A percentile compares a stretch with the other conserved stretches of the same genome.
Evolutionary conservation across 2,888 invertebrate species (phyloP).

Genomic region (Bombyx huttoni): DNA sequence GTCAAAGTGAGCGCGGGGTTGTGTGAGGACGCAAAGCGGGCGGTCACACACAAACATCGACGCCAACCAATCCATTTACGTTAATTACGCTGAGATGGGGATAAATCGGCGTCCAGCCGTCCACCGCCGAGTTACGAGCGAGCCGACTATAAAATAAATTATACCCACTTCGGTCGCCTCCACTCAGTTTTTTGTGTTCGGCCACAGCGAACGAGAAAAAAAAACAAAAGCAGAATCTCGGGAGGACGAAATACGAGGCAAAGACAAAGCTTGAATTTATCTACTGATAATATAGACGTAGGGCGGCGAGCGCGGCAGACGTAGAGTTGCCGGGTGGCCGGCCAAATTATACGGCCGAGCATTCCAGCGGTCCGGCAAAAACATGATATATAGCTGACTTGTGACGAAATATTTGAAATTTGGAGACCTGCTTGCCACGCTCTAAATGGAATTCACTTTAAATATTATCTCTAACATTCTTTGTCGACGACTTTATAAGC

Average conservation of each 20-base stretch:
- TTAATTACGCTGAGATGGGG: slow-evolving; percentile 69
- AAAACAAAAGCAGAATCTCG: slow-evolving; percentile 65
- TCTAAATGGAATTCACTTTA: slow-evolving; percentile 54
- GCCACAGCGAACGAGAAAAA: slow-evolving; percentile 46
- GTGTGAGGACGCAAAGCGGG: slow-evolving; percentile 23
- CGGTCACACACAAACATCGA: slow-evolving; percentile 46
- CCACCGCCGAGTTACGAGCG: slow-evolving; percentile 70
- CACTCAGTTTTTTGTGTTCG: slow-evolving; percentile 69
- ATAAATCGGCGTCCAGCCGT: slow-evolving; percentile 71
- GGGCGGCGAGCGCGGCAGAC: slow-evolving; percentile 60
- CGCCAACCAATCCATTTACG: slow-evolving; percentile 69
- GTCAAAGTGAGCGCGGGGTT: slow-evolving; percentile 20
- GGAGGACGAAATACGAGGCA: slow-evolving; percentile 72
- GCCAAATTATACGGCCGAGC: slow-evolving; percentile 67
- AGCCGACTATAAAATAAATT: slow-evolving; percentile 72
- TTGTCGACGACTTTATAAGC: slow-evolving; percentile 39
- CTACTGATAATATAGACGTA: slow-evolving; percentile 73
- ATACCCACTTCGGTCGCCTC: slow-evolving; percentile 71
- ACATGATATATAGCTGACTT: slow-evolving; percentile 67
- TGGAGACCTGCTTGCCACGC: slow-evolving; percentile 57
- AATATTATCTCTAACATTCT: slow-evolving; percentile 49
- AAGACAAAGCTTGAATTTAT: slow-evolving; percentile 73
- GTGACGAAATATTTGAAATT: slow-evolving; percentile 67
- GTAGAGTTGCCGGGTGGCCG: slow-evolving; percentile 58
- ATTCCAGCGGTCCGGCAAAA: slow-evolving; percentile 62